Percentiles rank a stretch among this genome's conserved stretches.
Evolutionary conservation across 2,113 vertebrate species (phyloP).

Genomic region (Cryptotis parvus): DNA sequence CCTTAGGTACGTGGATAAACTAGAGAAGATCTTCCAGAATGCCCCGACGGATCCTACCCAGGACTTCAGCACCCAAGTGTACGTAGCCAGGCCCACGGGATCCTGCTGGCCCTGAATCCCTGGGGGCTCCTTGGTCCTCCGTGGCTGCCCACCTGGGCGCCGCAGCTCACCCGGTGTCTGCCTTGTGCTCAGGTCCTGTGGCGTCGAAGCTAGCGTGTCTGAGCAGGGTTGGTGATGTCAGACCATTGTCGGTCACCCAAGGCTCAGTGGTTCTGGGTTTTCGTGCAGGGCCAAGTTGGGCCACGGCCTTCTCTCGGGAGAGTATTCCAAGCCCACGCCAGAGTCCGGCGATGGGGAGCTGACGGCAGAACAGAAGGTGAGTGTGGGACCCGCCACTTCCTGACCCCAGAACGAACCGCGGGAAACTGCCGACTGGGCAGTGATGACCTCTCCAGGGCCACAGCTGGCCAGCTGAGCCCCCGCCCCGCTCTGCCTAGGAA

Average conservation of each 20-base stretch:
- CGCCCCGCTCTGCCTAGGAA: slow-evolving; percentile 86
- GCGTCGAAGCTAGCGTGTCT: not conserved
- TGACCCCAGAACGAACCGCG: not conserved
- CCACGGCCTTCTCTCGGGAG: slow-evolving; percentile 96
- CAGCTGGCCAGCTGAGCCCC: not conserved
- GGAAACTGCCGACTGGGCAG: not conserved
- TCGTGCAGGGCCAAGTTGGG: slow-evolving; percentile 95
- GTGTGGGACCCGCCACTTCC: slow-evolving; percentile 1
- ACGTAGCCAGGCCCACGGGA: slow-evolving; percentile 80
- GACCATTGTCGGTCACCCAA: not conserved
- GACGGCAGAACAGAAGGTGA: slow-evolving; percentile 93
- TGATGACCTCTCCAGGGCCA: not conserved
- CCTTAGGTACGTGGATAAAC: slow-evolving; percentile 95
- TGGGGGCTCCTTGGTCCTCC: not conserved
- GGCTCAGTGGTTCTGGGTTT: slow-evolving; percentile 22
- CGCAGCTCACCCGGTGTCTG: no score
- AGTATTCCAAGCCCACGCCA: slow-evolving; percentile 94
- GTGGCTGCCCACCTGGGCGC: no score
- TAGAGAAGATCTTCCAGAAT: slow-evolving; percentile 96
- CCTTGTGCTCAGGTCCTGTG: not conserved
- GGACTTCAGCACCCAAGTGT: slow-evolving; percentile 99
- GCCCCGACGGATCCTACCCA: slow-evolving; percentile 96
- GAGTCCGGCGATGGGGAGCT: slow-evolving; percentile 91
- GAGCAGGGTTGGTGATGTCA: not conserved
- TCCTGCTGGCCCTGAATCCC: not conserved